Evolutionary conservation across 2,113 vertebrate species (phyloP).

Genomic region (Pungitius pungitius): DNA sequence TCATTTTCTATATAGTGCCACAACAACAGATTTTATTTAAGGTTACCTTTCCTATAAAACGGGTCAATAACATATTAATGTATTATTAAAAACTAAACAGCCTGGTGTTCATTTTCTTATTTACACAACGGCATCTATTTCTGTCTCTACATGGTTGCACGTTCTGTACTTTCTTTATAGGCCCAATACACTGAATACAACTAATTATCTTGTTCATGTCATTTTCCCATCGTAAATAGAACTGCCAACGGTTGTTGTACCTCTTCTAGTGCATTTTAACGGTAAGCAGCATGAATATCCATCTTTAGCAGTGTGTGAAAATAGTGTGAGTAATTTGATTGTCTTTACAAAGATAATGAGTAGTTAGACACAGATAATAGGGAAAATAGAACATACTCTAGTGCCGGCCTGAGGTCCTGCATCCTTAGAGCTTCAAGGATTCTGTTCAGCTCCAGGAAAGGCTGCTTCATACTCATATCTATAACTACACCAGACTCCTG

Average conservation of each 20-base stretch:
- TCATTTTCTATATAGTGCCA: too few species aligned
- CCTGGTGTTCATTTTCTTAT: too few species aligned
- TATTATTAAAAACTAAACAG: too few species aligned
- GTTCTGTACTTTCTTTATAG: too few species aligned
- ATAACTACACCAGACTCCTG: slow-evolving; percentile 89
- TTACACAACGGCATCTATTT: too few species aligned
- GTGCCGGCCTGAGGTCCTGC: slow-evolving; percentile 87
- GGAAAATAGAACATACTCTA: slow-evolving; percentile 81
- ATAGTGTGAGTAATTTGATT: neutral
- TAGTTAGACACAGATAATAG: neutral
- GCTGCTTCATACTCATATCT: slow-evolving; percentile 91
- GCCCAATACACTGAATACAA: too few species aligned
- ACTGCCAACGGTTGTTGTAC: neutral
- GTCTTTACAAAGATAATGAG: neutral
- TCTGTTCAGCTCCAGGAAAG: slow-evolving; percentile 89
- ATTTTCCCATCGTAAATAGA: too few species aligned
- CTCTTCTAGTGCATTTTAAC: neutral
- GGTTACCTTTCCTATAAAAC: too few species aligned
- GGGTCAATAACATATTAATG: too few species aligned
- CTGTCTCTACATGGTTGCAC: too few species aligned
- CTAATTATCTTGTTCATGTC: neutral
- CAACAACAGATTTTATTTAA: too few species aligned
- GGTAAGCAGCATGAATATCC: neutral
- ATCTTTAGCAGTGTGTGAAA: neutral
- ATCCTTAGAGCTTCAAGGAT: slow-evolving; percentile 89